Conservation (phyloP, 2,888 invertebrate species). For the Cylindroiulus punctatus region DNA sequence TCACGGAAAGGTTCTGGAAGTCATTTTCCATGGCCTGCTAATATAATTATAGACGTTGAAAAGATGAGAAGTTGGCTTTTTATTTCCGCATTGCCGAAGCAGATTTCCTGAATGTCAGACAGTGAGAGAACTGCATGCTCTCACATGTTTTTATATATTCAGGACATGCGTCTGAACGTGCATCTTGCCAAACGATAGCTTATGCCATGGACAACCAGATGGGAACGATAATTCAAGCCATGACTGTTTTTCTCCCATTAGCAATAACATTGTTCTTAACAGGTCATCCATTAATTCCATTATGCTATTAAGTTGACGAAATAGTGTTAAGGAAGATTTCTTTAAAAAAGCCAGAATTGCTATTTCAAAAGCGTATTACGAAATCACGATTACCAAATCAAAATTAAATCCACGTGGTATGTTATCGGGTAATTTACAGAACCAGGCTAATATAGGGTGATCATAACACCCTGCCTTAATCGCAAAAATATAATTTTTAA, state of each 20-base stretch:
- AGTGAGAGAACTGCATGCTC: background rate
- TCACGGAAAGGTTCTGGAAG: constrained; percentile 8
- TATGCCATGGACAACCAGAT: background rate
- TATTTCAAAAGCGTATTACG: no score
- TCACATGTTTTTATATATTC: background rate
- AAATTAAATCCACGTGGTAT: no score
- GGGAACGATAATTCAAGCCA: constrained; percentile 1
- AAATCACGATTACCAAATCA: no score
- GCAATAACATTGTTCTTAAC: background rate
- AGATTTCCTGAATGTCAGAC: constrained; percentile 8
- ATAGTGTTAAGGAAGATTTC: background rate
- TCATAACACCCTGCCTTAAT: no score
- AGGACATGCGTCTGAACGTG: background rate
- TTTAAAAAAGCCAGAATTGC: background rate
- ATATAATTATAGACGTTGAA: background rate
- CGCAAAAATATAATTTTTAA: no score
- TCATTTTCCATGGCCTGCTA: constrained; percentile 6
- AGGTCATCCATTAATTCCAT: constrained; percentile 12
- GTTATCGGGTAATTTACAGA: no score
- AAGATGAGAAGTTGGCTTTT: background rate
- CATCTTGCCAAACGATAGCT: background rate
- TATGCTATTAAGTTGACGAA: background rate
- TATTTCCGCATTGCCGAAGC: constrained; percentile 38
- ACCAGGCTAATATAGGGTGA: no score
- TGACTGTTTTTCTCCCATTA: background rate